Evolutionary conservation across 1,140 invertebrate species (phyloP), one percentile per base, ranked within the genome.

Genomic region (Drosophila pruinosa): DNA sequence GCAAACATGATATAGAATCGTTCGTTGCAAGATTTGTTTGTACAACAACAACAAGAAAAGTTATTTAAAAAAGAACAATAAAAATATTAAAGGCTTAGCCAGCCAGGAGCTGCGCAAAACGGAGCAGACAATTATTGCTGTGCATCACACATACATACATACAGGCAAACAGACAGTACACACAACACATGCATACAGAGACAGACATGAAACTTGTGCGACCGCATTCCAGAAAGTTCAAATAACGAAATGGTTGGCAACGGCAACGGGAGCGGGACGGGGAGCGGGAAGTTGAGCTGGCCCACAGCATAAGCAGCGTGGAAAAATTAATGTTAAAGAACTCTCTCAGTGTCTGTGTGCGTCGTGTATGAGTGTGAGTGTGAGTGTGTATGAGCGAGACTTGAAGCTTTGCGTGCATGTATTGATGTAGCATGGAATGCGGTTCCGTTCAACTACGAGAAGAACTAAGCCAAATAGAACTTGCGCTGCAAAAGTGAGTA

Each of bases 191-290:
- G 36, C 15, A 28, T 8, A n/a, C 4, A 38, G n/a, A n/a, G n/a
- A n/a, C n/a, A n/a, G n/a, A n/a, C 14, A 17, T 14, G 50, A 79
- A 89, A 78, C 80, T 85, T 74, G 77, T 70, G 75, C 75, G 86
- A 81, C 85, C 77, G 77, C 85, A 89, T 89, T 89, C 85, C 85
- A 89, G 75, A 78, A 77, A 88, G 83, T 89, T 89, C 75, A 89
- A 89, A 86, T 85, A 85, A 68, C 81, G 64, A 73, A n/a, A 70
- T 59, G 48, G 36, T 52, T 43, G 57, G 7, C n/a, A n/a, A n/a
- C n/a, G n/a, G n/a, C n/a, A 61, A 68, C 45, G 5, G n/a, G 10
- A 12, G 15, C 21, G n/a, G 39, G 48, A 14, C 6, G 43, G 48
- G 39, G 36, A 47, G 48, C 15, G 56, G 67, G 22, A 53, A 36